A percentile compares a stretch with the other conserved stretches of the same genome.
Conservation (phyloP, 2,113 vertebrate genomes). For the Petrocephalus zakoni region DNA sequence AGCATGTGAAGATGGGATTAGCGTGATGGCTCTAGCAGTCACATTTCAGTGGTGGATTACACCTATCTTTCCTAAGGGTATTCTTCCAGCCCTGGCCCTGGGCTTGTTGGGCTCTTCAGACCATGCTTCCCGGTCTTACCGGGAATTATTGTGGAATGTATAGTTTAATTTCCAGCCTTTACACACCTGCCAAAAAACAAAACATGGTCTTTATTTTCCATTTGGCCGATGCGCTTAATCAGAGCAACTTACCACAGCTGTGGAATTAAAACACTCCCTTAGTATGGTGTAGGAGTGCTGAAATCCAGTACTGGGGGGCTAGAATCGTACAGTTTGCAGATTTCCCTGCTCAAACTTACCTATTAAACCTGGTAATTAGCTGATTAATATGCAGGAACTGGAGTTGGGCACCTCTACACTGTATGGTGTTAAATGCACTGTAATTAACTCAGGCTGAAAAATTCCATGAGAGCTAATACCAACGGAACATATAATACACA, state of each 20-base stretch:
- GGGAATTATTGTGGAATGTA: background rate
- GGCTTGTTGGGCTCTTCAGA: background rate
- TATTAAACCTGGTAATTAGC: no score
- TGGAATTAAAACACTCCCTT: background rate
- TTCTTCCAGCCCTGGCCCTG: background rate
- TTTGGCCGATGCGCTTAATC: background rate
- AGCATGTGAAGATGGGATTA: background rate
- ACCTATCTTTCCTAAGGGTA: background rate
- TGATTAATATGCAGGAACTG: no score
- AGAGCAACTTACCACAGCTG: background rate
- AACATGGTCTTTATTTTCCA: background rate
- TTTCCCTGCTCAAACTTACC: no score
- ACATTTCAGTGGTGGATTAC: background rate
- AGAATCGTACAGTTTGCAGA: no score
- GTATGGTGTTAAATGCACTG: background rate
- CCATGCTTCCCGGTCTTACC: background rate
- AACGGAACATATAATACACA: background rate
- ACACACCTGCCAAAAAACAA: slow-evolving; percentile 5
- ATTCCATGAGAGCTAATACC: background rate
- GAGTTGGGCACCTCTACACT: no score
- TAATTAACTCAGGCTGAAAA: background rate
- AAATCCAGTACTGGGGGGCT: no score
- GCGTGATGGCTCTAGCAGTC: background rate
- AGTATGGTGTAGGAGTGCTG: background rate
- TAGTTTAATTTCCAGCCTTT: slow-evolving; percentile 5